Conservation (phyloP, 2,113 vertebrate species). For the Meleagris gallopavo region DNA sequence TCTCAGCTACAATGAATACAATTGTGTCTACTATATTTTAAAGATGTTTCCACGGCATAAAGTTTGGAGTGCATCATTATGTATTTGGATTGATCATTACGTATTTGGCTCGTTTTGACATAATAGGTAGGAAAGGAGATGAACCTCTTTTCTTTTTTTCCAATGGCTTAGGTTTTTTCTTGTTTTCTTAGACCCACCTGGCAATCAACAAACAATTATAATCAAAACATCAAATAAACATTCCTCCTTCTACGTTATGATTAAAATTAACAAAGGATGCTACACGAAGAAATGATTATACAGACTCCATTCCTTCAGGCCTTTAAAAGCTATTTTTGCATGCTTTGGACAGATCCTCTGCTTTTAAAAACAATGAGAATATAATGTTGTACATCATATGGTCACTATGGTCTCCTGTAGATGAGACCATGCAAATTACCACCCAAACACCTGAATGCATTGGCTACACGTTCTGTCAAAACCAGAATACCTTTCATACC, state of each 20-base stretch:
- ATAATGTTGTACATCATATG: neutral
- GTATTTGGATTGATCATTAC: neutral
- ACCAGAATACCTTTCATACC: conserved; percentile 76
- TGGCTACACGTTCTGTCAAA: conserved; percentile 79
- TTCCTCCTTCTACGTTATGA: neutral
- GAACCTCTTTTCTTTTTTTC: neutral
- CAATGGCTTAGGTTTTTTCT: neutral
- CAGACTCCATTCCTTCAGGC: neutral
- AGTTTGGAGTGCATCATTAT: neutral
- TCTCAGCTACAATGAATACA: neutral
- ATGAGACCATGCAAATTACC: neutral
- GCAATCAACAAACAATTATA: neutral
- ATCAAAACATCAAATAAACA: conserved; percentile 6
- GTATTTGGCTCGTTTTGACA: neutral
- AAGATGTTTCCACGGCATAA: neutral
- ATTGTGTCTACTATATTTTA: neutral
- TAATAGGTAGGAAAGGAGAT: neutral
- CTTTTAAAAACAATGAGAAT: neutral
- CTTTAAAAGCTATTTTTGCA: conserved; percentile 22
- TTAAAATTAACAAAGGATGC: neutral
- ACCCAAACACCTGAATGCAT: conserved; percentile 69
- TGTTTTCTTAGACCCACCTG: neutral
- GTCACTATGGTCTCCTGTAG: neutral
- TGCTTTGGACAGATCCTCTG: neutral
- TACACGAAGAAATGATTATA: conserved; percentile 25